A percentile compares a stretch with the other conserved stretches of the same genome.
Conservation (phyloP, 2,113 vertebrate genomes). For the Oophaga pumilio region DNA sequence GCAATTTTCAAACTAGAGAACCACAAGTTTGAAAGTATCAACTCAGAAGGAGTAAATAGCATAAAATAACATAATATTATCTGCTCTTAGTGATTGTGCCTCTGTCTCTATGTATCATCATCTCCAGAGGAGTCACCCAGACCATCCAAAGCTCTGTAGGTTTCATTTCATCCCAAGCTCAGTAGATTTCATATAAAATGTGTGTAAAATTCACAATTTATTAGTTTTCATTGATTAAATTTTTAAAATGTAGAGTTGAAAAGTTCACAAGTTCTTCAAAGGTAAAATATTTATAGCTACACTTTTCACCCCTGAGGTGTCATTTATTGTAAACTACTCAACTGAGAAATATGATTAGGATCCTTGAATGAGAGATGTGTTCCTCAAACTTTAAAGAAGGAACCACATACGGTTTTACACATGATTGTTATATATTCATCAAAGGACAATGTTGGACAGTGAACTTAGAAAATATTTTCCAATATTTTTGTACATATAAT, state of each 20-base stretch:
- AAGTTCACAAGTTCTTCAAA: conserved; percentile 48
- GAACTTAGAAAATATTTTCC: neutral
- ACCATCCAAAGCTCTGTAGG: neutral
- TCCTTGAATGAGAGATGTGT: neutral
- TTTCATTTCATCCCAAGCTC: neutral
- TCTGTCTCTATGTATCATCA: neutral
- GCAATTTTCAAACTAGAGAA: neutral
- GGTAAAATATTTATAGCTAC: conserved; percentile 47
- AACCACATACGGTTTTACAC: neutral
- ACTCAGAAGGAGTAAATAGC: neutral
- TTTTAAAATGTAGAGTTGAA: conserved; percentile 37
- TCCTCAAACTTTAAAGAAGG: neutral
- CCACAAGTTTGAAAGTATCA: neutral
- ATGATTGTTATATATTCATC: too few species aligned
- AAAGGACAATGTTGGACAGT: neutral
- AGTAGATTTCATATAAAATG: neutral
- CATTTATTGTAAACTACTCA: neutral
- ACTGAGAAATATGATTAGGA: neutral
- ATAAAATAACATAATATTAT: neutral
- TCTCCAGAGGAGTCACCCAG: neutral
- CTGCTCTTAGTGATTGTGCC: neutral
- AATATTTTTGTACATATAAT: neutral
- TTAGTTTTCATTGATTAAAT: conserved; percentile 34
- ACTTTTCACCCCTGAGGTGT: conserved; percentile 33
- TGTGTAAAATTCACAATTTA: neutral